Percentiles rank a stretch among this genome's conserved stretches.
Evolutionary conservation across 2,888 invertebrate species (phyloP).

Genomic region (Rhyacophila evoluta): DNA sequence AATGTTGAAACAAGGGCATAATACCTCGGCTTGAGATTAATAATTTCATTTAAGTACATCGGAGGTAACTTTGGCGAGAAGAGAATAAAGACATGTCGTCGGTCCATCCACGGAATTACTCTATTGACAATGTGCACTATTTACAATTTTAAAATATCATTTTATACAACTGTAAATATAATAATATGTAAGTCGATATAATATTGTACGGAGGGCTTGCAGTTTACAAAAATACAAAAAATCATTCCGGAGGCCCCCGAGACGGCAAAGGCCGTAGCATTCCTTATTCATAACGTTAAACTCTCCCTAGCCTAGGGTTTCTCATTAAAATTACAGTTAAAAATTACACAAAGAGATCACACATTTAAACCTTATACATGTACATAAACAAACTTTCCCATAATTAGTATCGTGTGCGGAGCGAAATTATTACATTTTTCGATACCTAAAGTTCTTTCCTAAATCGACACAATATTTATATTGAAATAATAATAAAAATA

Average conservation of each 20-base stretch:
- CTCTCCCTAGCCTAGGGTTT: slow-evolving; percentile 50
- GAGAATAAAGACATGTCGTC: background rate
- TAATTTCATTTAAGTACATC: slow-evolving; percentile 16
- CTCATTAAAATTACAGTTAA: slow-evolving; percentile 53
- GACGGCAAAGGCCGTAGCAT: slow-evolving; percentile 37
- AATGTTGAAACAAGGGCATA: background rate
- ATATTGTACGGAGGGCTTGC: slow-evolving; percentile 55
- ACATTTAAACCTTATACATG: slow-evolving; percentile 54
- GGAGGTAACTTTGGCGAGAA: background rate
- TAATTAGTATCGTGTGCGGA: slow-evolving; percentile 54
- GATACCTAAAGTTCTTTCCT: slow-evolving; percentile 48
- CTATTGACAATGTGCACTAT: slow-evolving; percentile 47
- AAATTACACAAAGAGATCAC: slow-evolving; percentile 56
- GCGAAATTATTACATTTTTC: slow-evolving; percentile 49
- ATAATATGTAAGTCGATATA: slow-evolving; percentile 53
- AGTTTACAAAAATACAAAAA: slow-evolving; percentile 55
- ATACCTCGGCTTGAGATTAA: background rate
- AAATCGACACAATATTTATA: slow-evolving; percentile 40
- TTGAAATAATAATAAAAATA: slow-evolving; percentile 37
- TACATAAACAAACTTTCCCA: slow-evolving; percentile 55
- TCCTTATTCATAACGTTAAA: slow-evolving; percentile 51
- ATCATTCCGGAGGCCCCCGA: slow-evolving; percentile 52
- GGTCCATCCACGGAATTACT: slow-evolving; percentile 13
- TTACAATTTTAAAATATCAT: slow-evolving; percentile 52
- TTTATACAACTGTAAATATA: slow-evolving; percentile 54